phyloP scores from a whole-genome alignment of 2,113 vertebrate species.

The Daubentonia madagascariensis region DNA sequence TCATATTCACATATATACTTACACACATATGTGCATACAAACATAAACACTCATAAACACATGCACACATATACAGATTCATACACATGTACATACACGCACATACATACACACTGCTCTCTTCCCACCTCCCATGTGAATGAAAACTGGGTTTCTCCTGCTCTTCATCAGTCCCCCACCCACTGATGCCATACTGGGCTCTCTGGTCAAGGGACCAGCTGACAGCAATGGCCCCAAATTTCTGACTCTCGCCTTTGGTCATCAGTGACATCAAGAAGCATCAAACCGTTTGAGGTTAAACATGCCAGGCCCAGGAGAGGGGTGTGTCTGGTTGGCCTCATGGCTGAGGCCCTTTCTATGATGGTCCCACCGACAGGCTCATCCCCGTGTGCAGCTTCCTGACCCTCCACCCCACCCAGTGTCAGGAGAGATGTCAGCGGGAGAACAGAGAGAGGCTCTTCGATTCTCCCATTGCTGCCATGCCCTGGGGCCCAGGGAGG shows the following conservation, averaged over 20 bases:
- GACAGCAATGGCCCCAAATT: neutral
- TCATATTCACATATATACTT: accelerated
- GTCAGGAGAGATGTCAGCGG: neutral
- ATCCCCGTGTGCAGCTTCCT: neutral
- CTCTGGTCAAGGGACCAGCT: neutral
- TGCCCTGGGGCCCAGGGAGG: accelerated
- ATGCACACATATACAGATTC: neutral
- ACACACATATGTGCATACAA: accelerated
- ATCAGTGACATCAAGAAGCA: neutral
- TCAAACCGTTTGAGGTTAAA: neutral
- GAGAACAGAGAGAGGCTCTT: neutral
- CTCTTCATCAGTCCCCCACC: neutral
- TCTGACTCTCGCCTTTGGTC: neutral
- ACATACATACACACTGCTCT: neutral
- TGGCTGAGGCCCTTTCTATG: accelerated
- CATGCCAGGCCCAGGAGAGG: neutral
- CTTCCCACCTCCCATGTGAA: neutral
- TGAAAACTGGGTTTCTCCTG: neutral
- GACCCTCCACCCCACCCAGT: neutral
- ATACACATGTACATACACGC: neutral
- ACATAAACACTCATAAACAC: neutral
- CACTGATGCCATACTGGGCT: neutral
- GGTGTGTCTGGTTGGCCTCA: neutral
- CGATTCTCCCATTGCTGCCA: neutral
- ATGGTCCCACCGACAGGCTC: neutral